Percentiles rank a stretch among this genome's conserved stretches.
Conservation (phyloP, 1,140 invertebrate species). For the Rhopalosiphum padi region DNA sequence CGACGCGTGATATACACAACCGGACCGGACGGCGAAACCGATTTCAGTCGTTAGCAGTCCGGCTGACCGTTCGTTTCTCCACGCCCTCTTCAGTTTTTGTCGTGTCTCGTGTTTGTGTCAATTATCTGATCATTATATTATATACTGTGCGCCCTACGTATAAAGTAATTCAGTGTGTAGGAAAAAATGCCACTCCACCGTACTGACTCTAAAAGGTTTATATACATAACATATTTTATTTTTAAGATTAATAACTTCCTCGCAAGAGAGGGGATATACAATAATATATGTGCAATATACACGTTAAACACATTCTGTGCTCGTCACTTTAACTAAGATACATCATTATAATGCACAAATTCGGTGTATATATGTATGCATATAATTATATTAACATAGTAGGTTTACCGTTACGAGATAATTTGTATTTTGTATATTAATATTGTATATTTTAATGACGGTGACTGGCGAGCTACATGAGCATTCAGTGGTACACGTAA, state of each 20-base stretch:
- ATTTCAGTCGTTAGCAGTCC: slow-evolving; percentile 21
- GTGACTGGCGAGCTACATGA: neutral
- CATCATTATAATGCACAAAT: neutral
- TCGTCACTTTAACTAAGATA: neutral
- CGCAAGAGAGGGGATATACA: neutral
- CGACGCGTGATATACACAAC: neutral
- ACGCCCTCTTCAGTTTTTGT: neutral
- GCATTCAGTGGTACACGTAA: neutral
- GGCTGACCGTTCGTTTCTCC: neutral
- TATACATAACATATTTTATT: neutral
- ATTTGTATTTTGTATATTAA: too few species aligned
- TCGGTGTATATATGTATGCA: neutral
- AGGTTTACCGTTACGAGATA: neutral
- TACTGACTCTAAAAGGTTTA: neutral
- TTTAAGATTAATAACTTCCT: neutral
- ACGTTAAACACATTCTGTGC: neutral
- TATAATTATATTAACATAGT: neutral
- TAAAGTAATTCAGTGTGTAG: neutral
- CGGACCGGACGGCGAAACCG: neutral
- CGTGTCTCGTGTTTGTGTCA: neutral
- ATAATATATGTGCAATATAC: neutral
- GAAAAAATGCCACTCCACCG: slow-evolving; percentile 15
- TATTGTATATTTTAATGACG: neutral
- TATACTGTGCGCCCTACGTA: neutral
- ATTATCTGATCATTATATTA: neutral